Conservation (phyloP, 2,113 vertebrate species). For the Xiphophorus hellerii region DNA sequence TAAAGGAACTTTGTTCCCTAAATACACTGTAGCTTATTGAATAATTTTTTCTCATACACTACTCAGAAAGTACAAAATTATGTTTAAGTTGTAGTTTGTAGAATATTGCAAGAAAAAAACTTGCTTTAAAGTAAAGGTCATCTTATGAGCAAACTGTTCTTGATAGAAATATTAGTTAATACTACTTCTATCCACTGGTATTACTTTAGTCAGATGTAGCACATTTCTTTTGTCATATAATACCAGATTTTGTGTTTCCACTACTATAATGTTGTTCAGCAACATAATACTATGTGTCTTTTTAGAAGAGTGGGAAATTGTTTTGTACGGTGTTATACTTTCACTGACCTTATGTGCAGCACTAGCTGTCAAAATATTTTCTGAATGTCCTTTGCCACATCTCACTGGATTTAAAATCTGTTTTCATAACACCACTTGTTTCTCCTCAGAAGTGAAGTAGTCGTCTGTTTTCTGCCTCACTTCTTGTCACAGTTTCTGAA, state of each 20-base stretch:
- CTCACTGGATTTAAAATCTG: neutral
- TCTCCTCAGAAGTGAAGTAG: slow-evolving; percentile 4
- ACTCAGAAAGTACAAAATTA: too few relatives aligned
- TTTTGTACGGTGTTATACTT: neutral
- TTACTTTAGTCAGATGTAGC: neutral
- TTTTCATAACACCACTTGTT: neutral
- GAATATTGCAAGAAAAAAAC: neutral
- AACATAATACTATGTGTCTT: neutral
- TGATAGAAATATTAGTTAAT: neutral
- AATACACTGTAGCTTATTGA: too few relatives aligned
- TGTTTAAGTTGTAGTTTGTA: neutral
- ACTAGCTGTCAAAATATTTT: neutral
- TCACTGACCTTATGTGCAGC: neutral
- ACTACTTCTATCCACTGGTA: neutral
- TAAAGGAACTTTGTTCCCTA: too few relatives aligned
- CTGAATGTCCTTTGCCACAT: neutral
- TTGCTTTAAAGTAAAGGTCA: neutral
- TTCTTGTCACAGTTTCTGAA: slow-evolving; percentile 48
- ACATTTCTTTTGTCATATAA: neutral
- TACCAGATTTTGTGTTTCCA: neutral
- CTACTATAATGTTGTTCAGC: neutral
- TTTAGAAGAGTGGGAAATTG: neutral
- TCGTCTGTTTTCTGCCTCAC: slow-evolving; percentile 29
- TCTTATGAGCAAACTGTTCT: neutral
- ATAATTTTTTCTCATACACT: too few relatives aligned